Base-by-base conservation (phyloP, 2,888 invertebrate genomes). In the Caprella mutica region DNA sequence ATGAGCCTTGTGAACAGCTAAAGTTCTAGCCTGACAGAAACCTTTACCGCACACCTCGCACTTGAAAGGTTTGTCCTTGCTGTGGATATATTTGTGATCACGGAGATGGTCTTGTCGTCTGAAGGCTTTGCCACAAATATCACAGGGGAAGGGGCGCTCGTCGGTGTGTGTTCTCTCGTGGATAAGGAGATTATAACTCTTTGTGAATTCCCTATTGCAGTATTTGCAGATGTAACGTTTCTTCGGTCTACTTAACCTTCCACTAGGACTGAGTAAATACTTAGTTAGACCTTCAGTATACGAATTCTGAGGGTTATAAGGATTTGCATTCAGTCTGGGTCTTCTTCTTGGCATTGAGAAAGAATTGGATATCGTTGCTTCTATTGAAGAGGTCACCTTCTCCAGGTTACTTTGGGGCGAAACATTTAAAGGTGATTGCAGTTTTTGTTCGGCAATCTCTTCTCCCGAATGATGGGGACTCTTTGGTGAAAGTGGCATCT, bases 221-320 rank as follows among this genome's bases (percentile, higher is more conserved):
- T 89, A 97, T 76, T 92, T 91, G 77, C 97, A 97, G 71, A 97
- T 96, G 75, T 94, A 97, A 74, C 97, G 93, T 73, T 96, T 96
- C 74, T 94, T 94, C 19, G 93, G 92, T 65, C 94, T 78, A 9
- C 88, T 86, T 67, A 75, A 1, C 85, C 88, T 65, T 85, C 77
- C 65, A n/a, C 60, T 54, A 56, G 57, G 46, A 27, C 29, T 50
- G 17, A 56, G 48, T 14, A 56, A 26, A 30, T 24, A 48, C 19
- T 48, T 48, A 14, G 29, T n/a, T n/a, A n/a, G n/a, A n/a, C n/a
- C n/a, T n/a, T n/a, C n/a, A n/a, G n/a, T n/a, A n/a, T n/a, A n/a
- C n/a, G n/a, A n/a, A n/a, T n/a, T n/a, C n/a, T n/a, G n/a, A n/a
- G n/a, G n/a, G n/a, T n/a, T n/a, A n/a, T n/a, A n/a, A n/a, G n/a